These are phyloP conservation scores for Axinella damicornis DNA, from an alignment of 37 sponge, comb jelly and placozoan species.

Conservation along the genomic window DNA sequence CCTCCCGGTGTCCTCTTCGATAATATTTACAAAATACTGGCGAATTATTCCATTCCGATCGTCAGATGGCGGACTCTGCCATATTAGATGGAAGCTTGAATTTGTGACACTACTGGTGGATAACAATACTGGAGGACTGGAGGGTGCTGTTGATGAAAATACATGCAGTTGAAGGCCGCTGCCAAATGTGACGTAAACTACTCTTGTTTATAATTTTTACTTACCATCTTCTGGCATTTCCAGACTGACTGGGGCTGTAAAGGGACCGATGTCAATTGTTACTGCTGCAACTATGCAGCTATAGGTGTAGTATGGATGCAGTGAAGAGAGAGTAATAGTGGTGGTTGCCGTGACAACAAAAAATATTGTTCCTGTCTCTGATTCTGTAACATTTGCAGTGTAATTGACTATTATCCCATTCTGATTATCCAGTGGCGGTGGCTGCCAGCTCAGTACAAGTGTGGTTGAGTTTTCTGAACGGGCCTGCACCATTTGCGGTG, in stretches of 20 bases:
- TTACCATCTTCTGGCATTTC: slow-evolving; percentile 7
- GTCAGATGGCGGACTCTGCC: not conserved
- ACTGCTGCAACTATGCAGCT: slow-evolving; percentile 4
- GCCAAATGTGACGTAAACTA: not conserved
- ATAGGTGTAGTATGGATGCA: slow-evolving; percentile 5
- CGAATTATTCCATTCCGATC: not conserved
- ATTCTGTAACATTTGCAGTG: not conserved
- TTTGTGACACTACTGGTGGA: not conserved
- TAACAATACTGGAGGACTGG: not conserved
- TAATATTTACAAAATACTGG: not conserved
- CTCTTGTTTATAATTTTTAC: not conserved
- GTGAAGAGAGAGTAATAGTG: not conserved
- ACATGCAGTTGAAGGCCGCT: not conserved
- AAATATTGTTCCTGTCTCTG: no score
- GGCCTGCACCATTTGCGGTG: no score
- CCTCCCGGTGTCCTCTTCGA: not conserved
- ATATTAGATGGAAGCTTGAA: not conserved
- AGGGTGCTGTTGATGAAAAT: not conserved
- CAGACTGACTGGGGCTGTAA: not conserved
- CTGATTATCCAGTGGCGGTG: not conserved
- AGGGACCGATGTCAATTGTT: not conserved
- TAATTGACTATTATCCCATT: not conserved
- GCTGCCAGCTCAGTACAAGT: not conserved
- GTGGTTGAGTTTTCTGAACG: not conserved
- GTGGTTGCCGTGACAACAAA: not conserved